A percentile compares a stretch with the other conserved stretches of the same genome.
phyloP scores from a whole-genome alignment of 30 jellyfish, hydroid and myxozoan genomes.

The Chironex yamaguchii region DNA sequence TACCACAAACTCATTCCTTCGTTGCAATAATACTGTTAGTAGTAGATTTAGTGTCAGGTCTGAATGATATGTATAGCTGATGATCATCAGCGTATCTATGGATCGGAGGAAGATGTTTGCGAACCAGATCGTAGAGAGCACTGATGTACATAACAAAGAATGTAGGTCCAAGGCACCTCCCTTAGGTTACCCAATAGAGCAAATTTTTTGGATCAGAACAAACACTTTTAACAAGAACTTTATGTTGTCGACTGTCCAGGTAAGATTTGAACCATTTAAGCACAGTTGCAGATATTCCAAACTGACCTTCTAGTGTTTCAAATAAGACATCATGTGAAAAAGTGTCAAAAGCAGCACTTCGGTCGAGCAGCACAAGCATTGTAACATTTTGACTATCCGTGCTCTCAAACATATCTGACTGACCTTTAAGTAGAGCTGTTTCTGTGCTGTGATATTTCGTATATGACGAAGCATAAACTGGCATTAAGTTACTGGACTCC shows the following conservation, averaged over 20 bases:
- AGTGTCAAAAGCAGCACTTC: conserved; percentile 42
- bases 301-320: not conserved
- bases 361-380: conserved; percentile 24
- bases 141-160: not conserved
- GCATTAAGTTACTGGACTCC: conserved; percentile 26
- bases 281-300: conserved; percentile 32
- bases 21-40: conserved; percentile 6
- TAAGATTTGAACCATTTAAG: conserved; percentile 25
- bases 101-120: conserved; percentile 53
- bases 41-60: conserved; percentile 4
- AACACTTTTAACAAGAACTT: not conserved
- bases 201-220: not conserved
- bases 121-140: conserved; percentile 6
- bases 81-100: conserved; percentile 53
- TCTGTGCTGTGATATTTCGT: conserved; percentile 56
- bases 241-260: not conserved
- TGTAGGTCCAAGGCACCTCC: not conserved
- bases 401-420: conserved; percentile 14
- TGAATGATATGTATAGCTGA: conserved; percentile 58
- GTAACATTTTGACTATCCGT: conserved; percentile 53
- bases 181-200: not conserved
- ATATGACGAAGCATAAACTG: conserved; percentile 20
- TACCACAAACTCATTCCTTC: conserved; percentile 32
- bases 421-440: conserved; percentile 41
- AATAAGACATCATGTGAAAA: not conserved